Percentiles rank a stretch among this genome's conserved stretches.
Conservation (phyloP, 2,797 vertebrate genomes). For the Poeciliopsis gracilis region DNA sequence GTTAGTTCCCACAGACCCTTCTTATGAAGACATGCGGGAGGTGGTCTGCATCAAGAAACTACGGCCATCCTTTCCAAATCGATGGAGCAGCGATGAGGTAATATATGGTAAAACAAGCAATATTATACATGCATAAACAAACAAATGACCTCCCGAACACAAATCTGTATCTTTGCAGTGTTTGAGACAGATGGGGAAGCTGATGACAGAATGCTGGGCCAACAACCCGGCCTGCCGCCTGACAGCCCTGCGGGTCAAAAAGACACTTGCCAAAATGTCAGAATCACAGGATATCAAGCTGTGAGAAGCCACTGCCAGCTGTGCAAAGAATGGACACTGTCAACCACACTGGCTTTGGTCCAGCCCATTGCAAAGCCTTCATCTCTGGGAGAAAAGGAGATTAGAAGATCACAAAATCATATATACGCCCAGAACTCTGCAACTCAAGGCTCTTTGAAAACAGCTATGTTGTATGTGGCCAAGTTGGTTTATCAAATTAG, state of each 20-base stretch:
- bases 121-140: slow-evolving; percentile 6
- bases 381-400: slow-evolving; percentile 26
- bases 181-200: slow-evolving; percentile 94
- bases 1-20: slow-evolving; percentile 92
- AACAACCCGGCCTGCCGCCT: slow-evolving; percentile 93
- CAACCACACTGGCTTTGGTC: slow-evolving; percentile 53
- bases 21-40: slow-evolving; percentile 97
- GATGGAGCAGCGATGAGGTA: slow-evolving; percentile 98
- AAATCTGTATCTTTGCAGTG: slow-evolving; percentile 79
- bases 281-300: slow-evolving; percentile 98
- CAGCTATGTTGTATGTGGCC: slow-evolving; percentile 13
- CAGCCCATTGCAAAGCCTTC: slow-evolving; percentile 31
- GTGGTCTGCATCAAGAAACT: slow-evolving; percentile 93
- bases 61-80: slow-evolving; percentile 92
- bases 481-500: slow-evolving; percentile 27
- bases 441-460: slow-evolving; percentile 22
- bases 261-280: slow-evolving; percentile 98
- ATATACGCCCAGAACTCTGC: slow-evolving; percentile 45
- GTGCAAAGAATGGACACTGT: slow-evolving; percentile 58
- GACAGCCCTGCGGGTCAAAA: slow-evolving; percentile 95
- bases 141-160: slow-evolving; percentile 17
- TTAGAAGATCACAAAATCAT: slow-evolving; percentile 32
- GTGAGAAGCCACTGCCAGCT: slow-evolving; percentile 77
- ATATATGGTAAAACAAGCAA: not conserved
- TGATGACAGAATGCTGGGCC: slow-evolving; percentile 98